A percentile compares a stretch with the other conserved stretches of the same genome.
phyloP scores from a whole-genome alignment of 2,888 invertebrate genomes.

The Drosophila hawaiiensis region DNA sequence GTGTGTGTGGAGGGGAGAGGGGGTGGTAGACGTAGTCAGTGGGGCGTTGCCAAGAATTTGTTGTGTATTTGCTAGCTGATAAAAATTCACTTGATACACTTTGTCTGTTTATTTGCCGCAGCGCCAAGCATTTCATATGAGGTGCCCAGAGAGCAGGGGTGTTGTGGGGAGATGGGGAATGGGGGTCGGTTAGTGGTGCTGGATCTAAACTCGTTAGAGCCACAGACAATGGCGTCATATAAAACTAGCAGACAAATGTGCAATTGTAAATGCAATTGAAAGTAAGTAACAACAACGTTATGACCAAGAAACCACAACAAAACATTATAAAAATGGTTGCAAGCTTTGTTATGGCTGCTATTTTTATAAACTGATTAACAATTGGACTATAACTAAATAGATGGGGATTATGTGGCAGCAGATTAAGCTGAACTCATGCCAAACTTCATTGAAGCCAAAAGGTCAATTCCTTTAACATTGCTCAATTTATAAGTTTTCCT shows the following conservation, averaged over 20 bases:
- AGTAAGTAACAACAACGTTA: slow-evolving; percentile 8
- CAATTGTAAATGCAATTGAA: slow-evolving; percentile 58
- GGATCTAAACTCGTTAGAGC: slow-evolving; percentile 24
- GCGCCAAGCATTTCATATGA: slow-evolving; percentile 26
- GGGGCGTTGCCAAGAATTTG: slow-evolving; percentile 65
- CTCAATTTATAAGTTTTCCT: slow-evolving; percentile 11
- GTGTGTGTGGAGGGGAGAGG: not conserved
- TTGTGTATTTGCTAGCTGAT: slow-evolving; percentile 77
- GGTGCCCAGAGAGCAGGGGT: not conserved
- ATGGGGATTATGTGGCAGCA: not conserved
- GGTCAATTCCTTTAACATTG: slow-evolving; percentile 14
- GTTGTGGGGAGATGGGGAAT: slow-evolving; percentile 2
- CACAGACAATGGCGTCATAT: slow-evolving; percentile 49
- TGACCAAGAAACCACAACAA: slow-evolving; percentile 7
- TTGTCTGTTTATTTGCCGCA: slow-evolving; percentile 61
- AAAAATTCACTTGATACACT: slow-evolving; percentile 75
- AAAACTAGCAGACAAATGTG: slow-evolving; percentile 51
- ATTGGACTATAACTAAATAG: not conserved
- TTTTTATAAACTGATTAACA: not conserved
- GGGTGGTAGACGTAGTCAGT: slow-evolving; percentile 23
- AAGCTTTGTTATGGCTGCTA: not conserved
- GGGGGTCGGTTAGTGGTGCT: not conserved
- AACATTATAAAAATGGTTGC: not conserved
- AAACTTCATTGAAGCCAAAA: slow-evolving; percentile 3
- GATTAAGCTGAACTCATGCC: not conserved